Base-by-base conservation (phyloP, 2,888 invertebrate genomes). In the Diplazon laetatorius region DNA sequence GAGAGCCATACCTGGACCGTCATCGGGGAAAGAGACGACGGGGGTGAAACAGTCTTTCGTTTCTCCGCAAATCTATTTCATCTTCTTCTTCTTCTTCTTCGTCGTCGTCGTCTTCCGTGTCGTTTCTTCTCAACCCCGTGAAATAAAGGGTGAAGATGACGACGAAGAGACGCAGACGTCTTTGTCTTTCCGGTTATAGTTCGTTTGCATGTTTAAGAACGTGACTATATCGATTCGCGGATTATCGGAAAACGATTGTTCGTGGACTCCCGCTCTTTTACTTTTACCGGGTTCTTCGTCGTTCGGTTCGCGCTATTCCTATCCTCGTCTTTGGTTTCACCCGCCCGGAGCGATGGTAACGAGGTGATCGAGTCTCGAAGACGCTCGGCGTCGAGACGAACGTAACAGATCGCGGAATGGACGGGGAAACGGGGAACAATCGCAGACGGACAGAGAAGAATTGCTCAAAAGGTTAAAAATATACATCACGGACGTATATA, bases 231-330 rank as follows among this genome's bases (percentile, higher is more conserved):
- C 75, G 75, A 78, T 72, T 75, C 60, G 22, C 77, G 66, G 74
- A 80, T 80, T 80, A 80, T 79, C 48, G 79, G 79, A 79, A 79
- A 79, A 79, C 76, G 76, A 79, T 79, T 79, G 76, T 76, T 60
- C 70, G 25, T 52, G 39, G 42, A n/a, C 52, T 48, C 62, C 39
- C 52, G 39, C 48, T 12, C 46, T 59, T 59, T 59, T 46, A 16
- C 39, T 30, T 60, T 39, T 16, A 42, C 14, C 25, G n/a, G n/a
- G n/a, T n/a, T 66, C 10, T n/a, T n/a, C 22, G 22, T 50, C 52
- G 44, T 16, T 66, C n/a, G n/a, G n/a, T 9, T 50, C 12, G 46
- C 37, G 22, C 37, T 68, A 10, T 39, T 16, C 35, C 57, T 42
- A 10, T 69, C 39, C 14, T n/a, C 50, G 62, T 55, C 25, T 30